These are phyloP conservation scores for Drosophila seguyi DNA, from an alignment of 1,140 invertebrate species.

Conservation along the genomic window DNA sequence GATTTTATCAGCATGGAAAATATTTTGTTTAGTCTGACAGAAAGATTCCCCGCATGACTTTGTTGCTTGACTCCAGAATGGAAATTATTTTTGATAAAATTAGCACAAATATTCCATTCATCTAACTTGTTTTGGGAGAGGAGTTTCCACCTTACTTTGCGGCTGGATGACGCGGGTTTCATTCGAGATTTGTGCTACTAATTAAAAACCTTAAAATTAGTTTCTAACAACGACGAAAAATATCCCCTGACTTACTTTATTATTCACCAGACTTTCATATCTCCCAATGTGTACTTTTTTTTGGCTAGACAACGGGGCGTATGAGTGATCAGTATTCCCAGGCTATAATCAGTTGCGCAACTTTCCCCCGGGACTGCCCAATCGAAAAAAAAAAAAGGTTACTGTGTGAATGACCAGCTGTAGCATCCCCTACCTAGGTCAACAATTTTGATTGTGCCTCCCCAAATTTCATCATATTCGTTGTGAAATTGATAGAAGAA, in stretches of 20 bases:
- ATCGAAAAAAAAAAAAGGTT: constrained; percentile 7
- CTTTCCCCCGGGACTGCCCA: background rate
- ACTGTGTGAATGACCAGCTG: constrained; percentile 26
- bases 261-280: background rate
- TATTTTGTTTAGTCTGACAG: constrained; percentile 10
- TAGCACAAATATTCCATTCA: constrained; percentile 23
- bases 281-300: background rate
- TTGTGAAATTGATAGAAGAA: constrained; percentile 69
- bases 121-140: constrained; percentile 1
- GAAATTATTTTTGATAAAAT: constrained; percentile 6
- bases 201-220: background rate
- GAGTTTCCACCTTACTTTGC: constrained; percentile 6
- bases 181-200: background rate
- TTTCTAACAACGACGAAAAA: background rate
- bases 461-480: constrained; percentile 27
- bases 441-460: constrained; percentile 39
- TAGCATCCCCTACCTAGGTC: constrained; percentile 49
- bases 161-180: background rate
- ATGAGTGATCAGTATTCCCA: constrained; percentile 20
- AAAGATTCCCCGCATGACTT: too few relatives aligned
- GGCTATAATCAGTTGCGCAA: constrained; percentile 16
- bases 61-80: background rate
- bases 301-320: constrained; percentile 37
- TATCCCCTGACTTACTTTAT: background rate
- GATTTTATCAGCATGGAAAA: constrained; percentile 31